Base-by-base conservation (phyloP, 2,113 vertebrate species). In the Polyodon spathula region DNA sequence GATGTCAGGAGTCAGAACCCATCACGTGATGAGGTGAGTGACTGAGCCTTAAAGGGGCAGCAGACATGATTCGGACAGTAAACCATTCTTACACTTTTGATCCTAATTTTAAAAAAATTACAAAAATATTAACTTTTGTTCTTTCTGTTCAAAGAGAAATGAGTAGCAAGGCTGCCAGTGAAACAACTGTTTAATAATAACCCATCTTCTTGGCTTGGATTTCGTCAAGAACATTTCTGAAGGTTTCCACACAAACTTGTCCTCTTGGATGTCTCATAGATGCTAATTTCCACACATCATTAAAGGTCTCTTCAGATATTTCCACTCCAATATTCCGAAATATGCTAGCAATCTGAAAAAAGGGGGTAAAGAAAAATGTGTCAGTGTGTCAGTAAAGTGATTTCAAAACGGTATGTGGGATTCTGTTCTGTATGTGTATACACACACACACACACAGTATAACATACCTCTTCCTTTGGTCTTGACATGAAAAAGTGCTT, bases 231-330 rank as follows among this genome's bases (percentile, higher is more conserved):
- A 79, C 58, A 0, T 79, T 74, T 54, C 79, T 78, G 70, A 96
- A 86, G 61, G 17, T 79, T 69, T 94, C 85, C 6, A 93, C 71
- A 75, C 83, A 92, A 58, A 93, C 88, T 56, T 92, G 82, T 63
- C 90, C 88, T 9, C 60, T 67, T 0, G 84, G 77, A 41, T 88
- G 78, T 69, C 78, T 88, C 63, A 59, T 71, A 48, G 84, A 77
- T 1, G 92, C 88, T 72, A 89, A 71, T 65, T 81, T 79, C 93
- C 94, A 94, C 8, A 83, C 76, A 56, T 89, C 83, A 65, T 93
- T 87, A 69, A 94, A 93, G 2, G 56, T 82, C 66, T 89, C 82
- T 50, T 83, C 79, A 7, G 88, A 78, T 78, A 91, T 61, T 6
- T 71, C 59, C 58, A 84, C 46, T 0, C 88, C 90, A 37, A 84